Percentiles rank a stretch among this genome's conserved stretches.
Conservation (phyloP, 37 sponge, comb jelly and placozoan species). For the Axinella damicornis region DNA sequence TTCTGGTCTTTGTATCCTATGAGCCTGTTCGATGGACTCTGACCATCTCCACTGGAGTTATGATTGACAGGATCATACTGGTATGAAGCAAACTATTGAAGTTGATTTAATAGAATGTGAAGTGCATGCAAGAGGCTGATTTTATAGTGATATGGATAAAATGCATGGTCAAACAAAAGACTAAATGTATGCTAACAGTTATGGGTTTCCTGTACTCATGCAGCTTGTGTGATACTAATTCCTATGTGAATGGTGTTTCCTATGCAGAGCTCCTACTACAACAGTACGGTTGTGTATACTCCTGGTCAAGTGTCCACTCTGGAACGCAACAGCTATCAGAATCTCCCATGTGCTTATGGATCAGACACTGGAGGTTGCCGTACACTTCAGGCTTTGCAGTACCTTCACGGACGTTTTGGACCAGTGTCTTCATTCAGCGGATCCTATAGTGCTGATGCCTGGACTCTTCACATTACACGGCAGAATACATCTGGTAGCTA, state of each 20-base stretch:
- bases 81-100: not conserved
- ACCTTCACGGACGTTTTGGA: conserved; percentile 5
- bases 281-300: not conserved
- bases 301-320: not conserved
- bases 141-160: no score
- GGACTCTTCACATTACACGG: not conserved
- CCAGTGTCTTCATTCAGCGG: conserved; percentile 29
- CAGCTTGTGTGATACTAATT: not conserved
- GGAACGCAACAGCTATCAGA: not conserved
- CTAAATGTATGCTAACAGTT: no score
- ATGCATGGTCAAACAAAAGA: no score
- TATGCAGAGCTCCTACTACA: not conserved
- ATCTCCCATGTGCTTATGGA: not conserved
- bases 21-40: conserved; percentile 23
- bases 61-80: conserved; percentile 10
- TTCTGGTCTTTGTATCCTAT: conserved; percentile 29
- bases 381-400: not conserved
- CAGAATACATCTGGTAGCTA: no score
- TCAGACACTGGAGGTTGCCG: conserved; percentile 3
- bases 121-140: no score
- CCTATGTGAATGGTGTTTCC: not conserved
- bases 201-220: no score
- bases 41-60: conserved; percentile 10
- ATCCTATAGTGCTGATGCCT: not conserved
- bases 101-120: not conserved